Conservation (phyloP, 2,113 vertebrate species). For the Hoplias malabaricus region DNA sequence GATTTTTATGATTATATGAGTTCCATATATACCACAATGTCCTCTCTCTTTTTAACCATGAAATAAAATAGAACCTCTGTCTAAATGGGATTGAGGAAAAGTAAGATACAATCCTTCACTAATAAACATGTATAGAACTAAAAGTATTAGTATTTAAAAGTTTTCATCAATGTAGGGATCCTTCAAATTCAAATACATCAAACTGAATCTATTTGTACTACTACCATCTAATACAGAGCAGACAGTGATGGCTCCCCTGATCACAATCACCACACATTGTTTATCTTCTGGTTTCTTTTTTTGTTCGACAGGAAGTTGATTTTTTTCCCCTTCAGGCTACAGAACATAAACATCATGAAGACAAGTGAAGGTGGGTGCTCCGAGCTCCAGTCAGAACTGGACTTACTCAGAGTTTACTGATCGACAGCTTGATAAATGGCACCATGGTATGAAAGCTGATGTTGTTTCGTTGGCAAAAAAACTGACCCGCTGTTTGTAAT, state of each 20-base stretch:
- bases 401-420: background rate
- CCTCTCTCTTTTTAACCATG: too few relatives aligned
- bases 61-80: too few relatives aligned
- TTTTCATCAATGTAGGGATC: too few relatives aligned
- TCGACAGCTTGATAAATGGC: constrained; percentile 21
- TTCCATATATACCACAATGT: too few relatives aligned
- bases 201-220: too few relatives aligned
- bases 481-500: background rate
- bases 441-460: background rate
- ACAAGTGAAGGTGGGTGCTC: background rate
- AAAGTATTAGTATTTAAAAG: too few relatives aligned
- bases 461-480: background rate
- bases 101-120: too few relatives aligned
- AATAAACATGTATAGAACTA: too few relatives aligned
- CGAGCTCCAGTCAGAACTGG: background rate
- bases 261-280: constrained; percentile 8
- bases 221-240: background rate
- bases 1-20: too few relatives aligned
- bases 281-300: constrained; percentile 29
- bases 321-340: background rate
- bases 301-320: background rate
- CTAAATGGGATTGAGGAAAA: too few relatives aligned
- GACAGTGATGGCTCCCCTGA: background rate
- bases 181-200: too few relatives aligned
- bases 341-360: constrained; percentile 6